Evolutionary conservation across 2,888 invertebrate species (phyloP).

Genomic region (Hofmannophila pseudospretella): DNA sequence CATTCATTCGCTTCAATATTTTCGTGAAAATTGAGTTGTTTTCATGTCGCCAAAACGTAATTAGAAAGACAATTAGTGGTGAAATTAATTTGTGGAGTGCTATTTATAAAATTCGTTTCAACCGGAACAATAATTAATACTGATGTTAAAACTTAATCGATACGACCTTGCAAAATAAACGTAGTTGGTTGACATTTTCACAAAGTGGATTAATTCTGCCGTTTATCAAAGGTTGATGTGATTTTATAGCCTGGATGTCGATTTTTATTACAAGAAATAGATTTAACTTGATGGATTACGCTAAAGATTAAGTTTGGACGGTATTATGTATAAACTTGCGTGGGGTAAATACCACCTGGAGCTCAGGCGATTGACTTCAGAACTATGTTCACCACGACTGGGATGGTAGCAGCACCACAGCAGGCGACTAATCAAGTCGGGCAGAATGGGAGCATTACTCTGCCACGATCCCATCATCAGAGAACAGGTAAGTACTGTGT

Average conservation of each 20-base stretch:
- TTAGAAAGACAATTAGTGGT: slow-evolving; percentile 23
- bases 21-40: slow-evolving; percentile 57
- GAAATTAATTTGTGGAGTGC: slow-evolving; percentile 22
- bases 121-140: slow-evolving; percentile 22
- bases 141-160: slow-evolving; percentile 24
- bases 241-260: slow-evolving; percentile 22
- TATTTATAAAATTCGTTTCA: slow-evolving; percentile 15
- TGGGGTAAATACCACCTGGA: slow-evolving; percentile 62
- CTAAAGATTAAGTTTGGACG: slow-evolving; percentile 28
- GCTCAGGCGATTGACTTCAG: slow-evolving; percentile 48
- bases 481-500: slow-evolving; percentile 60
- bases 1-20: slow-evolving; percentile 36
- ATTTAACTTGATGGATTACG: slow-evolving; percentile 8
- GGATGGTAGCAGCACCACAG: slow-evolving; percentile 68
- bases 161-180: slow-evolving; percentile 59
- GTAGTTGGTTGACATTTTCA: slow-evolving; percentile 49
- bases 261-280: slow-evolving; percentile 1
- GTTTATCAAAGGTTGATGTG: slow-evolving; percentile 17
- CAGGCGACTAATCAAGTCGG: slow-evolving; percentile 64
- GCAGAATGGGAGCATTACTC: slow-evolving; percentile 67
- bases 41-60: slow-evolving; percentile 42
- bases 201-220: slow-evolving; percentile 29
- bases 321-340: slow-evolving; percentile 67
- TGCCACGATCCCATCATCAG: slow-evolving; percentile 71
- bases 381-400: slow-evolving; percentile 52